Base-by-base conservation (phyloP, 2,888 invertebrate species). In the Scelioninae gen. 1 region DNA sequence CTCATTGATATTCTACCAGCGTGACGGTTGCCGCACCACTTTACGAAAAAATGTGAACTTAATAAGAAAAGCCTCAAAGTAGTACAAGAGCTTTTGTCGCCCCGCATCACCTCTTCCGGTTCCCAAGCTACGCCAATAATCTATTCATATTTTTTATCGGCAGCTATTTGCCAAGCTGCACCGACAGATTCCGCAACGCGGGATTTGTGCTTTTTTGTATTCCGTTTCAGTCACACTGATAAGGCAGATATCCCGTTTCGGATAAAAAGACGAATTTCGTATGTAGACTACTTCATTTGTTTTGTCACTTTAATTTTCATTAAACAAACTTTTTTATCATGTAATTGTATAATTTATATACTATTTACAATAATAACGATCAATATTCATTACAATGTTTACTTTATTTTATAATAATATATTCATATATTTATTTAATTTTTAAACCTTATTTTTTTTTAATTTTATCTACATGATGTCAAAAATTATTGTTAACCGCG, bases 31-130 rank as follows among this genome's bases (percentile, higher is more conserved):
- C 86, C 88, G 88, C 88, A 86, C 87, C 90, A 89, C 91, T 90
- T 91, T 90, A 87, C 89, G 89, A 91, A 91, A 92, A 91, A 92
- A 92, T 92, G 91, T 89, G 87, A 90, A 91, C 91, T 92, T 92
- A 92, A 92, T 92, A 92, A 92, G 91, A 90, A 91, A 92, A 91
- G 91, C 90, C 91, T 89, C 86, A 87, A 85, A 88, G 88, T 86
- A 89, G 89, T 84, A 83, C 85, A 88, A 90, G 88, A 90, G 90
- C 91, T 90, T 91, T 91, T 88, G 88, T 88, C 87, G 85, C 85
- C 84, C 75, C 49, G 72, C 81, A 47, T 58, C 74, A 66, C 82
- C 51, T 63, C 80, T 75, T 82, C 84, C 71, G 60, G 68, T 82
- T 86, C 77, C 63, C 47, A 60, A 56, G 84, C 60, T 71, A 65